Base-by-base conservation (phyloP, 2,888 invertebrate species). In the Papilio gigon region DNA sequence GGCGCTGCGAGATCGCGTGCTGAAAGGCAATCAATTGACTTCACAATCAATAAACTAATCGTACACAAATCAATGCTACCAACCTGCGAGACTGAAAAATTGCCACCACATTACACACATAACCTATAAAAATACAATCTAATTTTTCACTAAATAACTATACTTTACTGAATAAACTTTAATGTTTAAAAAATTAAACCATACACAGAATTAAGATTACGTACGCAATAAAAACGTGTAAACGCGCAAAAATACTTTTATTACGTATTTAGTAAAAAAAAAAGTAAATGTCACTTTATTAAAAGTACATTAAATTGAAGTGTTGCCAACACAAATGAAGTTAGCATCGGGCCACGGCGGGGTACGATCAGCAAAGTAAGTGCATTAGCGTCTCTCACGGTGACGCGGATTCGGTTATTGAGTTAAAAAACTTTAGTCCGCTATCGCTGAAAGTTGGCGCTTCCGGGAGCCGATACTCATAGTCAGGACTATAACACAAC, bases 391-490 rank as follows among this genome's bases (percentile, higher is more conserved):
- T 68, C 76, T 68, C 75, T 74, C 80, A 81, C 82, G 83, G 87
- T 87, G 86, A 80, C 85, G 84, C 78, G 77, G 87, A 89, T 90
- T 90, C 83, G 82, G 86, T 90, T 89, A 92, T 90, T 89, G 86
- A 88, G 87, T 90, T 90, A 89, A 90, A 90, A 90, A 91, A 90
- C 88, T 91, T 88, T 80, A 80, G 78, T 74, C 75, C 78, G 85
- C 84, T 89, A 89, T 90, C 89, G 90, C 90, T 89, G 89, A 90
- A 92, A 91, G 89, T 90, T 92, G 80, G 85, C 85, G 84, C 87
- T 85, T 88, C 85, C 80, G 81, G 78, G 87, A 86, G 81, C 80
- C 77, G 77, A 79, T 80, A 77, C 74, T 47, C 68, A 58, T 68
- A 68, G 65, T 20, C 62, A 30, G 1, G 14, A 22, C 58, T 20